A percentile compares a stretch with the other conserved stretches of the same genome.
Evolutionary conservation across 2,797 vertebrate species (phyloP).

Genomic region (Lates japonicus): DNA sequence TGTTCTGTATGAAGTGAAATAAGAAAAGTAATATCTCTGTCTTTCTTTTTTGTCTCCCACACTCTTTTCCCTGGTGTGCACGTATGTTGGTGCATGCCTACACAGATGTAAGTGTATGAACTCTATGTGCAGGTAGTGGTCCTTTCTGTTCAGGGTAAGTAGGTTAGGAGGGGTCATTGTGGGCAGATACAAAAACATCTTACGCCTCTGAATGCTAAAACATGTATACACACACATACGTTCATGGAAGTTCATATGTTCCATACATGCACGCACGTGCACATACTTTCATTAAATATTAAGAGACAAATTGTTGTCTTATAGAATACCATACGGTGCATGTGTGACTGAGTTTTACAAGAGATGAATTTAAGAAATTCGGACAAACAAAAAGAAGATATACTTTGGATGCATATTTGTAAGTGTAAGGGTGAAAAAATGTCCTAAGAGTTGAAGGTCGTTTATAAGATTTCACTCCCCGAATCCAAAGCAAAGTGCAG

Average conservation of each 20-base stretch:
- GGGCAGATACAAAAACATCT: constrained; percentile 27
- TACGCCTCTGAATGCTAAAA: constrained; percentile 13
- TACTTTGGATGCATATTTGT: background rate
- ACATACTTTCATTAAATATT: constrained; percentile 46
- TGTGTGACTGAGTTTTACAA: background rate
- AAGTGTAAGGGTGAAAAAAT: background rate
- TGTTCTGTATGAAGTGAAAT: background rate
- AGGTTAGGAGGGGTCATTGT: constrained; percentile 15
- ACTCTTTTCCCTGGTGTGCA: background rate
- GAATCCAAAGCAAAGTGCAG: background rate
- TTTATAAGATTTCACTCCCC: background rate
- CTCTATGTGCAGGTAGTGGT: background rate
- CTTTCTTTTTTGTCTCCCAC: background rate
- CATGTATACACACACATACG: background rate
- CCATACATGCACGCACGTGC: background rate
- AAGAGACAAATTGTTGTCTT: constrained; percentile 19
- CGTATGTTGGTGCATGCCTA: background rate
- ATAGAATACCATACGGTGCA: background rate
- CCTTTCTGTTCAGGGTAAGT: constrained; percentile 12
- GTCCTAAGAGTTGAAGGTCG: background rate
- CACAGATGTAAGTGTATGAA: background rate
- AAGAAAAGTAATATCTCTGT: background rate
- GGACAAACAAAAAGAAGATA: background rate
- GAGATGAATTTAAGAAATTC: background rate
- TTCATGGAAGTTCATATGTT: background rate